phyloP scores from a whole-genome alignment of 1,140 invertebrate genomes.

The Eubasilissa regina region DNA sequence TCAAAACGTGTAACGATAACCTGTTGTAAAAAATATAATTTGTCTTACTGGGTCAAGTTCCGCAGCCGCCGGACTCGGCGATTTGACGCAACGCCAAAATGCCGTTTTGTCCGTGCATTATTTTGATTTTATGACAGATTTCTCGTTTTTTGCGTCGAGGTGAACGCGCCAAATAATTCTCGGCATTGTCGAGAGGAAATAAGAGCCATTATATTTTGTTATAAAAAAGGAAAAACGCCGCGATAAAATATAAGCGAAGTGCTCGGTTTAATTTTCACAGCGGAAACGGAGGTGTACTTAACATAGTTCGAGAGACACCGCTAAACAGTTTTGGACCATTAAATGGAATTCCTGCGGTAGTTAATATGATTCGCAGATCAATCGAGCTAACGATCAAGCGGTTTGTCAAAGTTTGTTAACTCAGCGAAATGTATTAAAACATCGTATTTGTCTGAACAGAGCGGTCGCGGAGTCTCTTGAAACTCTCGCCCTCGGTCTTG shows the following conservation, averaged over 20 bases:
- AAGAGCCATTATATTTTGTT: not conserved
- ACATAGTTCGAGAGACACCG: too few relatives aligned
- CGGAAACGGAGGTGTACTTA: too few relatives aligned
- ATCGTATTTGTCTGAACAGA: too few relatives aligned
- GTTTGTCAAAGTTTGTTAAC: too few relatives aligned
- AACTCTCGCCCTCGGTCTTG: too few relatives aligned
- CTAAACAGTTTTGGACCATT: too few relatives aligned
- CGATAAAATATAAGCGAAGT: not conserved
- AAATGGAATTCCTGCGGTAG: too few relatives aligned
- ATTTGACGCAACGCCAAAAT: constrained; percentile 3
- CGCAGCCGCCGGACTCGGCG: not conserved
- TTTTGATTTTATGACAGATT: constrained; percentile 10
- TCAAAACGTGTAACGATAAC: not conserved
- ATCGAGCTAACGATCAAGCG: too few relatives aligned
- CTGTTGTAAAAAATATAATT: constrained; percentile 25
- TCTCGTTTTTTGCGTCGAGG: not conserved
- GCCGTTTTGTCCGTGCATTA: constrained; percentile 11
- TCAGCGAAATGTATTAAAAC: too few relatives aligned
- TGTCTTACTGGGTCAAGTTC: constrained; percentile 21
- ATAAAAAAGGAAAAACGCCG: not conserved
- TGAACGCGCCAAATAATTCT: not conserved
- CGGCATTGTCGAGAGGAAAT: not conserved
- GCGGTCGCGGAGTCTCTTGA: too few relatives aligned
- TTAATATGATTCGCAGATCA: too few relatives aligned
- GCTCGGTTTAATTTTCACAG: too few relatives aligned